Conservation (phyloP, 2,888 invertebrate genomes). For the Chymomyza procnemis region DNA sequence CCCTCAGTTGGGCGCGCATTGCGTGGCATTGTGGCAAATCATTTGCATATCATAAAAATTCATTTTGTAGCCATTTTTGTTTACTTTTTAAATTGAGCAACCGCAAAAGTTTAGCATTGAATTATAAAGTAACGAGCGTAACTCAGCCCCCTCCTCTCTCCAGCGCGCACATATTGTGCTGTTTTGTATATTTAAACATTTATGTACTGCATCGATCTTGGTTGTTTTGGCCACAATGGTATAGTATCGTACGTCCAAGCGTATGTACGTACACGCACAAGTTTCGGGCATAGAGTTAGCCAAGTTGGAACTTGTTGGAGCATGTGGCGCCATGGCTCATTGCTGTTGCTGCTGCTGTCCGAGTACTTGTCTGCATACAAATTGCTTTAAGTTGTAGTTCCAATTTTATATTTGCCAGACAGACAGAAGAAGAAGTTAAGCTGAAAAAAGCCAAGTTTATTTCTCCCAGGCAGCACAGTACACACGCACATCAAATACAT, state of each 20-base stretch:
- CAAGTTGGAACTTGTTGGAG: neutral
- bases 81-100: slow-evolving; percentile 67
- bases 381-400: slow-evolving; percentile 63
- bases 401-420: slow-evolving; percentile 22
- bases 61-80: slow-evolving; percentile 64
- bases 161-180: no score
- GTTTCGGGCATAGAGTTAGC: neutral
- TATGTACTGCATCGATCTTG: slow-evolving; percentile 16
- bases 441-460: no score
- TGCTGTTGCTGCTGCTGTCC: neutral
- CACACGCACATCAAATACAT: slow-evolving; percentile 53
- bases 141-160: slow-evolving; percentile 16
- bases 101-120: slow-evolving; percentile 65
- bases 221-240: slow-evolving; percentile 20
- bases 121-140: slow-evolving; percentile 45
- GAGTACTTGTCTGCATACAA: slow-evolving; percentile 67
- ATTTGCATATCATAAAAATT: slow-evolving; percentile 72
- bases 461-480: no score
- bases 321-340: slow-evolving; percentile 3
- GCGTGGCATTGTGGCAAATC: slow-evolving; percentile 1
- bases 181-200: slow-evolving; percentile 9
- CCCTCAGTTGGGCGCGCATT: neutral
- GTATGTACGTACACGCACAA: no score
- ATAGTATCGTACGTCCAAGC: slow-evolving; percentile 17
- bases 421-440: no score